A percentile compares a stretch with the other conserved stretches of the same genome.
These are phyloP conservation scores for Holocentrus rufus DNA, from an alignment of 2,797 vertebrate genomes.

Conservation along the genomic window DNA sequence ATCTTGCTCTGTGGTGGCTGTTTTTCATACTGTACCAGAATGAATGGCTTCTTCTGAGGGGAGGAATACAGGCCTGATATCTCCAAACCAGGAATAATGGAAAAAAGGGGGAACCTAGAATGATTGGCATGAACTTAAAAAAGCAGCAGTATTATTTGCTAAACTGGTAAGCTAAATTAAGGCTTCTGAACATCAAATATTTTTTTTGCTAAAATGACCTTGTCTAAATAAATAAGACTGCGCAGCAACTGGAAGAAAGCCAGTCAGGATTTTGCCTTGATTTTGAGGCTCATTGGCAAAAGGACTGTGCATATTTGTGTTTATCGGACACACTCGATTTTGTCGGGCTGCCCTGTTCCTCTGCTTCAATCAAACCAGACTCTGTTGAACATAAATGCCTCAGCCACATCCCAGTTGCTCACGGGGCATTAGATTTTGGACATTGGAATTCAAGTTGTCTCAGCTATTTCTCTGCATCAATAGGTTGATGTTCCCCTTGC, in stretches of 20 bases:
- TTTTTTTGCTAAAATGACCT: not conserved
- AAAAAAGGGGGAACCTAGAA: not conserved
- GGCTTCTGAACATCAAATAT: not conserved
- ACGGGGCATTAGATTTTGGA: constrained; percentile 25
- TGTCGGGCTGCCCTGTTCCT: not conserved
- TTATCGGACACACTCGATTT: not conserved
- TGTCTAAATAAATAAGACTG: constrained; percentile 1
- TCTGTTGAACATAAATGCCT: constrained; percentile 17
- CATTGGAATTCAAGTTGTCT: constrained; percentile 45
- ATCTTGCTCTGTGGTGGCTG: constrained; percentile 15
- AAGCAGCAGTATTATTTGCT: not conserved
- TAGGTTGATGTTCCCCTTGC: constrained; percentile 35
- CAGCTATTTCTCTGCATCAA: constrained; percentile 42
- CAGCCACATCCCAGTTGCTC: constrained; percentile 11
- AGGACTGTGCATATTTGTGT: constrained; percentile 13
- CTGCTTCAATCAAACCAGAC: constrained; percentile 18
- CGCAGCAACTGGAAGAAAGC: not conserved
- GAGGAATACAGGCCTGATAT: too few relatives aligned
- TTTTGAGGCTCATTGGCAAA: constrained; percentile 27
- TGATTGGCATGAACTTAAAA: not conserved
- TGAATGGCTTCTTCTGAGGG: too few relatives aligned
- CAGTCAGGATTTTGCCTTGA: constrained; percentile 1
- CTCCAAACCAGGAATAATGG: not conserved
- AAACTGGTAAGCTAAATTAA: constrained; percentile 4
- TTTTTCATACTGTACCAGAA: not conserved